These are phyloP conservation scores for Sepiola atlantica DNA, from an alignment of 2,888 invertebrate genomes.

Conservation along the genomic window DNA sequence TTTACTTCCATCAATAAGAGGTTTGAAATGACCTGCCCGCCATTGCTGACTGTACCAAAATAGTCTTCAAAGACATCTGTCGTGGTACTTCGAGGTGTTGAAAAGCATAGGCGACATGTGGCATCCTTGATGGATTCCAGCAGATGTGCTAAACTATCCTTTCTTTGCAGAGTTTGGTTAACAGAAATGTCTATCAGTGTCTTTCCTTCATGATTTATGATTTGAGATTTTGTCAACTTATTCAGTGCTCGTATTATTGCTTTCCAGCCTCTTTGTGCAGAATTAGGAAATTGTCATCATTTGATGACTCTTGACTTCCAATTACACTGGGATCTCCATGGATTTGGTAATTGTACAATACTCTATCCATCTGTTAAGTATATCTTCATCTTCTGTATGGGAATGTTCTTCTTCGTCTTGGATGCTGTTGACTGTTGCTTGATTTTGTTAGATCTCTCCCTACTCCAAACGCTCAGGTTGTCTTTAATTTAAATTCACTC, in stretches of 20 bases:
- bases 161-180: neutral
- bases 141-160: neutral
- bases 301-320: neutral
- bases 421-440: no score
- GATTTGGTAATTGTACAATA: no score
- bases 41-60: neutral
- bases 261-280: neutral
- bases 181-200: neutral
- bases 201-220: neutral
- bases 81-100: neutral
- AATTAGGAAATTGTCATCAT: neutral
- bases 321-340: neutral
- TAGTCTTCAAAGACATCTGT: neutral
- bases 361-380: no score
- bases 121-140: neutral
- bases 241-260: neutral
- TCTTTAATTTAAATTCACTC: no score
- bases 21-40: neutral
- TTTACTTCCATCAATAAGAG: neutral
- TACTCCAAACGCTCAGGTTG: no score
- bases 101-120: neutral
- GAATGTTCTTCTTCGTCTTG: no score
- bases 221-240: neutral
- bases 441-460: no score
- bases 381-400: no score